phyloP scores from a whole-genome alignment of 2,113 vertebrate species.

The Acinonyx jubatus region DNA sequence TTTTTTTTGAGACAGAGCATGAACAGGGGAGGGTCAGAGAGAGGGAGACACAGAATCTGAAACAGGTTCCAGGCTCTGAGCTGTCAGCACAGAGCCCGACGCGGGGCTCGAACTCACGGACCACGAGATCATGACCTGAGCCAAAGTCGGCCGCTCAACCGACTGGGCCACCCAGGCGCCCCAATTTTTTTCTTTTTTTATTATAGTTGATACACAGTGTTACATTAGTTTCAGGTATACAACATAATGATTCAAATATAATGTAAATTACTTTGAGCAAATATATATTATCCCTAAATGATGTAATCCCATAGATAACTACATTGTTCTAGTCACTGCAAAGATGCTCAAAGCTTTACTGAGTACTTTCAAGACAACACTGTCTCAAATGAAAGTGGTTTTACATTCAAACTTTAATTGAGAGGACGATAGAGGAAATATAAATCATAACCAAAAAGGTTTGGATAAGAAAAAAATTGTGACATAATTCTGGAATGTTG shows the following conservation, averaged over 20 bases:
- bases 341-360: neutral
- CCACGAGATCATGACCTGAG: too few species aligned
- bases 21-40: too few species aligned
- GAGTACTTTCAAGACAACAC: neutral
- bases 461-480: neutral
- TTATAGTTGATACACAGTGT: neutral
- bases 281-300: neutral
- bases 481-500: neutral
- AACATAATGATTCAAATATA: neutral
- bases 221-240: neutral
- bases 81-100: too few species aligned
- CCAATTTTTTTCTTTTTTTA: neutral
- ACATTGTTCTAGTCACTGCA: neutral
- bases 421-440: neutral
- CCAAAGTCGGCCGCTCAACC: too few species aligned
- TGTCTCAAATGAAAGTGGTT: neutral
- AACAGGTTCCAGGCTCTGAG: too few species aligned
- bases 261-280: neutral
- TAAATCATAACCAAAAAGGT: neutral
- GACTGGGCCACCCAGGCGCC: too few species aligned
- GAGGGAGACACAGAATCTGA: too few species aligned
- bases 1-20: too few species aligned
- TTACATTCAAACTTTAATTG: neutral
- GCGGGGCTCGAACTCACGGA: too few species aligned
- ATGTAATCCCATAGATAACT: neutral